These are phyloP conservation scores for Magallana angulata DNA, from an alignment of 1,140 invertebrate species.

Conservation along the genomic window DNA sequence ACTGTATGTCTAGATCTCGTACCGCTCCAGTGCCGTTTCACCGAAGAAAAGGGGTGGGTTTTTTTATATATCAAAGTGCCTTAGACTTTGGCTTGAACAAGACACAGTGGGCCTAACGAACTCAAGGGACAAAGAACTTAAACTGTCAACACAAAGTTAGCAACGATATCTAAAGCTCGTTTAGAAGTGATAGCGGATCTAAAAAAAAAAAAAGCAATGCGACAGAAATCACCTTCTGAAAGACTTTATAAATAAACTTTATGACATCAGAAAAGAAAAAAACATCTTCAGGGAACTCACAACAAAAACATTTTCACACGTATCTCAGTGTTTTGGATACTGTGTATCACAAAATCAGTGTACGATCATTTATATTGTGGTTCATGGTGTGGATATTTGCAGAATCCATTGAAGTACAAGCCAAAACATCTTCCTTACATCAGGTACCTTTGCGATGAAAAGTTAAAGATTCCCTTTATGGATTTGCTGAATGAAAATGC, in stretches of 20 bases:
- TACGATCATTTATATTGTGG: not conserved
- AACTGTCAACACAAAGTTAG: too few species aligned
- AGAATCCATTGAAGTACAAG: not conserved
- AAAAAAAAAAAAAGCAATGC: not conserved
- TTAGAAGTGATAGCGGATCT: not conserved
- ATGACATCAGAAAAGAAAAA: not conserved
- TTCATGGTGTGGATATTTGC: conserved; percentile 34
- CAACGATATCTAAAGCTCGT: not conserved
- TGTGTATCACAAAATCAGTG: conserved; percentile 17
- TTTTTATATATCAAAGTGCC: too few species aligned
- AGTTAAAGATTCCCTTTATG: not conserved
- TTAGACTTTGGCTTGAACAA: too few species aligned
- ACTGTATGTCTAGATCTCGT: too few species aligned
- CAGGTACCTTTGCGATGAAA: conserved; percentile 3
- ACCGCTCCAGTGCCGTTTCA: too few species aligned
- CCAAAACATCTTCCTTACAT: not conserved
- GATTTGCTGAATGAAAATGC: not conserved
- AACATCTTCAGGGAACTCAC: not conserved
- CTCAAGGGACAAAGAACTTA: too few species aligned
- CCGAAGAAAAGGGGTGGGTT: too few species aligned
- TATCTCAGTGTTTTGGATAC: conserved; percentile 10
- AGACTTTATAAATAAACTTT: conserved; percentile 24
- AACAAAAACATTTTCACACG: conserved; percentile 2
- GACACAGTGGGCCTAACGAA: too few species aligned
- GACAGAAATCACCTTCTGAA: not conserved